Evolutionary conservation across 2,888 invertebrate species (phyloP), one percentile per base, ranked within the genome.

Genomic region (Scaptomyza cyrtandrae): DNA sequence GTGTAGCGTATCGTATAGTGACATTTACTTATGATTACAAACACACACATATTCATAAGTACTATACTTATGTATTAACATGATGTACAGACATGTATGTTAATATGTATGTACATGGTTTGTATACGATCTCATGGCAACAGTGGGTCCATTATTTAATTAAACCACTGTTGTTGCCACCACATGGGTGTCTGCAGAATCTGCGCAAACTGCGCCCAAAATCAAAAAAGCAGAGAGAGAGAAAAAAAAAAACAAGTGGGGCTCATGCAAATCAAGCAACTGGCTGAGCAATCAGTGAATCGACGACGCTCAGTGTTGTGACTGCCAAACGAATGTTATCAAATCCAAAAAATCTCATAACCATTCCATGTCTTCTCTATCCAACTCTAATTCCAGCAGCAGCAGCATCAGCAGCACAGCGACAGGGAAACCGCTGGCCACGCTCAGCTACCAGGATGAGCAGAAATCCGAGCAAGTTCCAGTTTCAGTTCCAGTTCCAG

Each of bases 391-490:
- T 43, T 53, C 72, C 78, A 82, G 62, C 55, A 67, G 55, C 62
- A 67, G 54, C 60, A 45, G 50, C 64, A 41, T 16, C 35, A 46
- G 54, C 52, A 39, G 16, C 56, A 35, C 59, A 43, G 49, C 46
- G 1, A 46, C 49, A n/a, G 55, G 67, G 31, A 62, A 65, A 11
- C 63, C 75, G 11, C 29, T 82, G 39, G 86, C 86, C 64, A 76
- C 69, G 48, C 57, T 88, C 6, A 86, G 80, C 73, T 88, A 71
- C 27, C 83, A 88, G 81, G 88, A 85, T 70, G 88, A 85, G 37
- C 84, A 84, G 67, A 58, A 63, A 14, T 11, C 52, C 14, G 39
- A 39, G 14, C 39, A 39, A 44, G 44, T 6, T 19, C 10, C 43
- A 39, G 39, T 9, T 14, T 14, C 37, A 57, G 62, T 13, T 10